phyloP scores from a whole-genome alignment of 2,797 vertebrate genomes.

The Parambassis ranga region DNA sequence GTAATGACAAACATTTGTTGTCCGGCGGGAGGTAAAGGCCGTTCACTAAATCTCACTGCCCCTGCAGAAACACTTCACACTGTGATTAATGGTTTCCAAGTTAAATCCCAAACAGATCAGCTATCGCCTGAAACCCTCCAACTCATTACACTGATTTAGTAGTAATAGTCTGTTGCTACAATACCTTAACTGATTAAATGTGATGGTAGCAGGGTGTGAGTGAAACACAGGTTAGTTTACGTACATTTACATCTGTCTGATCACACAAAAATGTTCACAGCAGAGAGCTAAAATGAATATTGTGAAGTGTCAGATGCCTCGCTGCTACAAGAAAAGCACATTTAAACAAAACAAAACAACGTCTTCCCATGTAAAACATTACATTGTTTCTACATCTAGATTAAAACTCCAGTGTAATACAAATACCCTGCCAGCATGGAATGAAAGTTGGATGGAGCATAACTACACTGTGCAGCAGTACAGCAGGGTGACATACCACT shows the following conservation, averaged over 20 bases:
- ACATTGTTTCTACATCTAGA: neutral
- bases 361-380: neutral
- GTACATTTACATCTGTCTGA: neutral
- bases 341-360: too few species aligned
- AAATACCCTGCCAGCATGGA: too few species aligned
- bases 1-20: conserved; percentile 62
- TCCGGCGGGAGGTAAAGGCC: conserved; percentile 41
- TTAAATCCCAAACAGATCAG: conserved; percentile 59
- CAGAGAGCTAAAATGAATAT: neutral
- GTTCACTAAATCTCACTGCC: conserved; percentile 34
- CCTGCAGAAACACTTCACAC: conserved; percentile 21
- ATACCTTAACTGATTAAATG: conserved; percentile 11
- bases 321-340: neutral
- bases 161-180: conserved; percentile 29
- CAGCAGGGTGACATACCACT: too few species aligned
- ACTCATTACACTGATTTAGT: conserved; percentile 56
- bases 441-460: too few species aligned
- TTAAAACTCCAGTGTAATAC: neutral
- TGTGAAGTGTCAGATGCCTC: neutral
- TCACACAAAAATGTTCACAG: neutral
- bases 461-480: neutral
- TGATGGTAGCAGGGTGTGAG: neutral
- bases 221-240: neutral
- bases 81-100: conserved; percentile 65
- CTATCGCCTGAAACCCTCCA: conserved; percentile 29